Base-by-base conservation (phyloP, 2,113 vertebrate genomes). In the Aphyosemion australe region DNA sequence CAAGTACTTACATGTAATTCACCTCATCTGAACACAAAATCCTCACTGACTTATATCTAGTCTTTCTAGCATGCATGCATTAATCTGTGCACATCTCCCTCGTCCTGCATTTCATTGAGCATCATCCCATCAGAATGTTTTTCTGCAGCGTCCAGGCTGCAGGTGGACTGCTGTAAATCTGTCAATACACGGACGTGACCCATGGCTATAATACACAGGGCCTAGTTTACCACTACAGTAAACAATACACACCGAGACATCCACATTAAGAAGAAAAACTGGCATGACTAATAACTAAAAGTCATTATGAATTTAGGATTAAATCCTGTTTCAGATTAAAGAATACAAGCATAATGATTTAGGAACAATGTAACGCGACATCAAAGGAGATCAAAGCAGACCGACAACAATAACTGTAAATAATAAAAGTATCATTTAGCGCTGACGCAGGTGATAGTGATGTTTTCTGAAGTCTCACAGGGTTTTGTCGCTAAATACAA, bases 121-220 rank as follows among this genome's bases (percentile, higher is more conserved):
- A 72, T 49, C 46, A 65, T 47, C 6, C 13, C 49, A 31, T 3
- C 16, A 42, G 42, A 3, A 55, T 21, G 12, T 34, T 16, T 65
- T 54, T 47, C 13, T 67, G 37, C 61, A 50, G 49, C 26, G 1
- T 26, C 26, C 26, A 26, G 34, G 6, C 69, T 76, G 85, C 74
- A 74, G 80, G 74, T 55, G 46, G 5, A 37, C 72, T 73, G 72
- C 76, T 76, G 62, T 81, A 74, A 74, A 79, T 37, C 69, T 69
- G 70, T 82, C 81, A 82, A 77, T 72, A 70, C 58, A 70, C 32
- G 62, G 57, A 71, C 15, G 37, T 69, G 74, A 78, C 57, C 74
- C 32, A 61, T 21, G 31, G 71, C 68, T 71, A 65, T 52, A 75
- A 70, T 18, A 61, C 20, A 42, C 13, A 20, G 15, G 50, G 74